Evolutionary conservation across 2,888 invertebrate genomes (phyloP).

Genomic region (Polydrusus tereticollis): DNA sequence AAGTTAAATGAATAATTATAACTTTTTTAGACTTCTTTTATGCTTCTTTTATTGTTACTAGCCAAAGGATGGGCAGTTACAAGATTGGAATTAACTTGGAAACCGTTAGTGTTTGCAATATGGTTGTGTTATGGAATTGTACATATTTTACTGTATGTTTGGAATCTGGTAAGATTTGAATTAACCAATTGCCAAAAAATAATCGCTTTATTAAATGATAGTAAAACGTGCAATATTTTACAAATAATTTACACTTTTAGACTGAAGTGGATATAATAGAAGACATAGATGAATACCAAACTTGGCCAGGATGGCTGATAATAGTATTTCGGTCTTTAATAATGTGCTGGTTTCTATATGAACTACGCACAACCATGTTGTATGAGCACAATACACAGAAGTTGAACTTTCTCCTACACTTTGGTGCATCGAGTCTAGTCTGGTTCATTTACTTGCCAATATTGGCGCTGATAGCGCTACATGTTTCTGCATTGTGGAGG

Average conservation of each 20-base stretch:
- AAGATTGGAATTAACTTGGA: constrained; percentile 88
- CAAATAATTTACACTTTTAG: no score
- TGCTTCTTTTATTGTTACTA: constrained; percentile 89
- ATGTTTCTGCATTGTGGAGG: constrained; percentile 95
- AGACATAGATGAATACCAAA: constrained; percentile 97
- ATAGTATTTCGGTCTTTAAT: constrained; percentile 87
- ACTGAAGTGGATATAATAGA: constrained; percentile 96
- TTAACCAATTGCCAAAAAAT: no score
- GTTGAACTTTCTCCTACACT: constrained; percentile 93
- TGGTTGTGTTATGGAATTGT: constrained; percentile 94
- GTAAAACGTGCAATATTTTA: no score
- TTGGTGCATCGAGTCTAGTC: constrained; percentile 96
- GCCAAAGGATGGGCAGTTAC: constrained; percentile 99
- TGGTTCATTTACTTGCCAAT: constrained; percentile 99
- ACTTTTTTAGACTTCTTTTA: constrained; percentile 85
- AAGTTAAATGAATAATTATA: background rate
- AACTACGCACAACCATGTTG: constrained; percentile 81
- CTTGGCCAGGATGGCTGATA: constrained; percentile 97
- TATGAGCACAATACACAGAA: constrained; percentile 87
- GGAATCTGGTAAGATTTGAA: constrained; percentile 86
- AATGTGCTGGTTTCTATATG: constrained; percentile 90
- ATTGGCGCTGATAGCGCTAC: constrained; percentile 91
- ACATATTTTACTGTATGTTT: constrained; percentile 92
- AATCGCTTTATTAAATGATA: no score
- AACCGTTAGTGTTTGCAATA: constrained; percentile 85